Conservation (phyloP, 2,113 vertebrate genomes). For the Sinosuthora webbiana region DNA sequence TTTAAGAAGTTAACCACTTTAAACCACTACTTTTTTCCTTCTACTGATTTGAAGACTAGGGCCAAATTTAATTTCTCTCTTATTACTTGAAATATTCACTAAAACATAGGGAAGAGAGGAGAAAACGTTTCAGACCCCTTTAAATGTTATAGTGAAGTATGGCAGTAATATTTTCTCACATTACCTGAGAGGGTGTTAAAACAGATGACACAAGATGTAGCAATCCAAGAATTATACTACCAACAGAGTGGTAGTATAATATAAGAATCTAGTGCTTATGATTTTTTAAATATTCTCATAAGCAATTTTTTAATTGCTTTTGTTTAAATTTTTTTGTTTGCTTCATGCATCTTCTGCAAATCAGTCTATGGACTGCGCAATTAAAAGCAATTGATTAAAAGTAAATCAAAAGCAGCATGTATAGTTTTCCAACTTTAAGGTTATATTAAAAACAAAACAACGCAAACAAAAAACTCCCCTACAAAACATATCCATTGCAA, state of each 20-base stretch:
- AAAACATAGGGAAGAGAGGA: background rate
- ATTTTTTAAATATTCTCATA: background rate
- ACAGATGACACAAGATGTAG: background rate
- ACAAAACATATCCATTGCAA: background rate
- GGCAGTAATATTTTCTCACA: slow-evolving; percentile 33
- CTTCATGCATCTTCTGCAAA: slow-evolving; percentile 19
- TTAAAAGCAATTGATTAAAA: background rate
- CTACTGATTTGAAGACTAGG: background rate
- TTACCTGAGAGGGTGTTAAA: slow-evolving; percentile 40
- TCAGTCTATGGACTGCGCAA: background rate
- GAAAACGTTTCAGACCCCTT: slow-evolving; percentile 24
- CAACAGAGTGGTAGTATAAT: background rate
- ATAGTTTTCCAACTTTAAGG: background rate
- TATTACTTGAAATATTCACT: background rate
- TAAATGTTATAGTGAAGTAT: slow-evolving; percentile 14
- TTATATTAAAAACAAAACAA: background rate
- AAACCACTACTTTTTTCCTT: background rate
- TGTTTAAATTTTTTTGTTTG: background rate
- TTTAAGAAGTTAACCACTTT: background rate
- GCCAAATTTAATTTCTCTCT: background rate
- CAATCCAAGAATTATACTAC: slow-evolving; percentile 31
- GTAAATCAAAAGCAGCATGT: background rate
- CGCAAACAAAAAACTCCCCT: background rate
- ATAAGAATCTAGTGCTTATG: background rate
- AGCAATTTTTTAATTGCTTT: background rate